Evolutionary conservation across 2,113 vertebrate species (phyloP).

Genomic region (Corythoichthys haematopterus): DNA sequence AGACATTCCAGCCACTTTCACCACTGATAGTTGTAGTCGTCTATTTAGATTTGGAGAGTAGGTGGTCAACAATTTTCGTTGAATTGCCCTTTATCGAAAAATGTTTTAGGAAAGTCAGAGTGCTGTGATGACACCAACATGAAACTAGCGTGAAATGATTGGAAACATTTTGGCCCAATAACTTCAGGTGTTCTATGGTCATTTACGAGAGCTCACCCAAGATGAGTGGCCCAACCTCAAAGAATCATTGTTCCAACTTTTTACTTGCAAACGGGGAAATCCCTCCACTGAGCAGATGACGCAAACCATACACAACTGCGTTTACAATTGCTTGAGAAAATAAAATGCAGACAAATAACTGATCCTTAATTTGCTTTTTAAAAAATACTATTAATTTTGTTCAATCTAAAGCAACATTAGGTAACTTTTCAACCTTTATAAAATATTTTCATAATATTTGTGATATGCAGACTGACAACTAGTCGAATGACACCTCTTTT

Average conservation of each 20-base stretch:
- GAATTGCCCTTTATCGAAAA: not conserved
- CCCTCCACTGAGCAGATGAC: not conserved
- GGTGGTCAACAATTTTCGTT: not conserved
- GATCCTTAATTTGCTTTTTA: not conserved
- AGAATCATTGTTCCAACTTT: not conserved
- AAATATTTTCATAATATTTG: too few species aligned
- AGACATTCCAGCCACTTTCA: too few species aligned
- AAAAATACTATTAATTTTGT: not conserved
- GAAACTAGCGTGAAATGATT: not conserved
- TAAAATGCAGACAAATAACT: not conserved
- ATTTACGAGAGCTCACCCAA: not conserved
- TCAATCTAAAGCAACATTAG: too few species aligned
- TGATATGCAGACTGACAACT: not conserved
- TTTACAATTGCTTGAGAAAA: not conserved
- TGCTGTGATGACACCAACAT: not conserved
- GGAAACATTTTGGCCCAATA: not conserved
- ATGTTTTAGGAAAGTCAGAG: not conserved
- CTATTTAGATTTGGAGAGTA: not conserved
- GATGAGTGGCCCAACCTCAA: not conserved
- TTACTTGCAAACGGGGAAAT: constrained; percentile 2
- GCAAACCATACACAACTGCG: not conserved
- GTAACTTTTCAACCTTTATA: too few species aligned
- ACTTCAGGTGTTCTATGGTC: not conserved
- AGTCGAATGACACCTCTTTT: too few species aligned
- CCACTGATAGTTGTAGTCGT: not conserved